A percentile compares a stretch with the other conserved stretches of the same genome.
These are phyloP conservation scores for Lontra canadensis DNA, from an alignment of 2,113 vertebrate genomes.

Conservation along the genomic window DNA sequence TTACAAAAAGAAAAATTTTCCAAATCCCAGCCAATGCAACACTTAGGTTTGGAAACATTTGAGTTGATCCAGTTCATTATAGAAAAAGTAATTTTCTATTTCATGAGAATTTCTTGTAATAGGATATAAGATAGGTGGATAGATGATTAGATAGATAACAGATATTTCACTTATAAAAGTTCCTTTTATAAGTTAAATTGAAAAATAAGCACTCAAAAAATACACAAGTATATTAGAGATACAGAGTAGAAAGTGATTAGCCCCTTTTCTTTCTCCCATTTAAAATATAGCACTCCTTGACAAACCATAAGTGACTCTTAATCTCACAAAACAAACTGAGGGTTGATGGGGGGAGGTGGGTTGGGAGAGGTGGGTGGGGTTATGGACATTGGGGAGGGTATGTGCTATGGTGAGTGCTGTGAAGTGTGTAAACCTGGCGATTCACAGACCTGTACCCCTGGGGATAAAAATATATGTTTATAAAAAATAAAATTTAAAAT, in stretches of 20 bases:
- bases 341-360: too few species aligned
- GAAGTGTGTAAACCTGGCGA: too few species aligned
- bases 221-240: not conserved
- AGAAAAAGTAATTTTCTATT: not conserved
- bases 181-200: not conserved
- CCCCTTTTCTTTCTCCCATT: not conserved
- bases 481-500: too few species aligned
- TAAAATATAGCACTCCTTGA: not conserved
- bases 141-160: not conserved
- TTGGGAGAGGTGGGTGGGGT: too few species aligned
- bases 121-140: not conserved
- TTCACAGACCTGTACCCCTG: too few species aligned
- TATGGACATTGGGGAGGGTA: too few species aligned
- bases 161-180: not conserved
- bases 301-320: too few species aligned
- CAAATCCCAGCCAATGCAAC: not conserved
- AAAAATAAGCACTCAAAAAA: not conserved
- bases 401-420: too few species aligned
- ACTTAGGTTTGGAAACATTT: slow-evolving; percentile 10
- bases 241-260: slow-evolving; percentile 9
- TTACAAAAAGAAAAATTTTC: not conserved
- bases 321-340: too few species aligned
- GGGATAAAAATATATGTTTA: too few species aligned
- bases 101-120: not conserved
- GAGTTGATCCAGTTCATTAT: not conserved